These are phyloP conservation scores for Drosophila repleta DNA, from an alignment of 1,140 invertebrate genomes.

Conservation along the genomic window DNA sequence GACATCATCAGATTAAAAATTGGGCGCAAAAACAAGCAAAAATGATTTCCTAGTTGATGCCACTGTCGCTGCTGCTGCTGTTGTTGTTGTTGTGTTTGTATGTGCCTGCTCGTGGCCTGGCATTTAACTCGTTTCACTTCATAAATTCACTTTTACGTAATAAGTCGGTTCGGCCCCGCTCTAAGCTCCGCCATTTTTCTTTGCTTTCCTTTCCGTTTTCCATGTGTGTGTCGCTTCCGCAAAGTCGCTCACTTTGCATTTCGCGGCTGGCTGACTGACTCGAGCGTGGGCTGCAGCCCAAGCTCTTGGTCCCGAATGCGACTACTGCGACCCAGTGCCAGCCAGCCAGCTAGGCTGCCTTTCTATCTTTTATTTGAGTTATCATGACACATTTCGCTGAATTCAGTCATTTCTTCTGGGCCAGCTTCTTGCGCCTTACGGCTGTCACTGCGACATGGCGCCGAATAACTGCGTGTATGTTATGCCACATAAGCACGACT, in stretches of 20 bases:
- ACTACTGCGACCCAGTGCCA: conserved; percentile 10
- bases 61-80: conserved; percentile 24
- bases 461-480: conserved; percentile 38
- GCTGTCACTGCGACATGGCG: conserved; percentile 77
- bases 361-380: conserved; percentile 82
- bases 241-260: conserved; percentile 70
- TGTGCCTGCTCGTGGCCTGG: conserved; percentile 60
- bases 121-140: conserved; percentile 82
- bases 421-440: conserved; percentile 67
- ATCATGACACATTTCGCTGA: conserved; percentile 81
- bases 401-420: conserved; percentile 73
- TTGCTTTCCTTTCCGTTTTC: conserved; percentile 30
- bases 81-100: conserved; percentile 33
- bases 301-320: not conserved
- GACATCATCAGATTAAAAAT: conserved; percentile 82
- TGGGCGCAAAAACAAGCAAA: conserved; percentile 72
- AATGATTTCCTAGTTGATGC: conserved; percentile 72
- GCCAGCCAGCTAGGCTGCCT: conserved; percentile 38
- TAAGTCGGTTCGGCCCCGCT: conserved; percentile 59
- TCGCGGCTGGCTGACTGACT: conserved; percentile 75
- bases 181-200: conserved; percentile 12
- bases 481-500: conserved; percentile 22
- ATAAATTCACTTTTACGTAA: conserved; percentile 81
- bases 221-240: conserved; percentile 66
- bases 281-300: conserved; percentile 33